phyloP scores from a whole-genome alignment of 1,140 invertebrate genomes.

The Lethocerus indicus region DNA sequence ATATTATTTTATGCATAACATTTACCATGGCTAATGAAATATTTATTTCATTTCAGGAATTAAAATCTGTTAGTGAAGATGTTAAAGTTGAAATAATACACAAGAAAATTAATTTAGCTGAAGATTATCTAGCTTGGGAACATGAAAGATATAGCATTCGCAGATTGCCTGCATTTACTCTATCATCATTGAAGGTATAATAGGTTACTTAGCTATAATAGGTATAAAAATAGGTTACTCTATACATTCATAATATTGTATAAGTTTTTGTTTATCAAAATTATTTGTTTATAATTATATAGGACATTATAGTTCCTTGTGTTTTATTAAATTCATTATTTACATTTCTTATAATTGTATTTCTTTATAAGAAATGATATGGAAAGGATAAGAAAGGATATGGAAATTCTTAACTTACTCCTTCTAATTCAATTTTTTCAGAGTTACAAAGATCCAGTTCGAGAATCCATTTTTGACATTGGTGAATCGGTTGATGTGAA shows the following conservation, averaged over 20 bases:
- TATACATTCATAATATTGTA: too few species aligned
- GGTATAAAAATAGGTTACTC: too few species aligned
- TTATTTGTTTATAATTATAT: too few species aligned
- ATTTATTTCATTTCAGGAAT: conserved; percentile 23
- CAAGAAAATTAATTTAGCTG: conserved; percentile 96
- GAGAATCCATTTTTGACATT: conserved; percentile 43
- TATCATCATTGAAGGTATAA: conserved; percentile 56
- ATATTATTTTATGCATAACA: too few species aligned
- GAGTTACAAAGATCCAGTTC: conserved; percentile 36
- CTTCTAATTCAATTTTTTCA: conserved; percentile 16
- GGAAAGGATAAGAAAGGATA: not conserved
- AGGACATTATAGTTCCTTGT: too few species aligned
- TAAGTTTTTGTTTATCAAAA: too few species aligned
- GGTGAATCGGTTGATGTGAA: conserved; percentile 37
- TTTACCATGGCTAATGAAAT: too few species aligned
- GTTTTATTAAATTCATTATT: too few species aligned
- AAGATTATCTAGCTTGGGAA: conserved; percentile 87
- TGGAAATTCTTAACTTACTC: too few species aligned
- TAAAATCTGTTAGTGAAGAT: conserved; percentile 36
- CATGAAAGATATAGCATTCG: conserved; percentile 92
- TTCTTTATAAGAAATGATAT: too few species aligned
- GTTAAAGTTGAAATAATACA: conserved; percentile 59
- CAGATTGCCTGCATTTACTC: conserved; percentile 74
- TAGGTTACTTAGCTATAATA: too few species aligned
- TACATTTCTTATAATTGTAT: too few species aligned